Evolutionary conservation across 2,888 invertebrate species (phyloP).

Genomic region (Tetropium fuscum): DNA sequence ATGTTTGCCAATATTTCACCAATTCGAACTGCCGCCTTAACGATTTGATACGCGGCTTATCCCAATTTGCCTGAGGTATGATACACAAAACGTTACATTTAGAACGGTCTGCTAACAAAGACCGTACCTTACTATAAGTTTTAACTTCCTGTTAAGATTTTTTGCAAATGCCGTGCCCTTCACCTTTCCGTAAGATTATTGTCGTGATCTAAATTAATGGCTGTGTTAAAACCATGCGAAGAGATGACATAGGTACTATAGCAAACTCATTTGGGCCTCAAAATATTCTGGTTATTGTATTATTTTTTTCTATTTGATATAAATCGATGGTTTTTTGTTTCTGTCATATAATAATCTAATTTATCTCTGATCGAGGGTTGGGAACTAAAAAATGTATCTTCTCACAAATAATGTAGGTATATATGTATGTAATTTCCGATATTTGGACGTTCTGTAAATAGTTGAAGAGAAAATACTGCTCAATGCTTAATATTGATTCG

Average conservation of each 20-base stretch:
- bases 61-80: conserved; percentile 40
- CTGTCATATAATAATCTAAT: no score
- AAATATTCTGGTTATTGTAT: no score
- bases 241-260: no score
- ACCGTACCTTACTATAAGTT: conserved; percentile 25
- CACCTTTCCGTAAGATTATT: conserved; percentile 1
- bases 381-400: no score
- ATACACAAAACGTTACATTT: conserved; percentile 38
- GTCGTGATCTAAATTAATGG: neutral
- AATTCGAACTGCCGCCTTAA: conserved; percentile 53
- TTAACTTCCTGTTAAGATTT: conserved; percentile 34
- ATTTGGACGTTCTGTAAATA: no score
- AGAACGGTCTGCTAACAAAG: conserved; percentile 34
- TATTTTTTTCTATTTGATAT: no score
- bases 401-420: no score
- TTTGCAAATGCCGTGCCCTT: conserved; percentile 18
- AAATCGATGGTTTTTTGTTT: no score
- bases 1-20: conserved; percentile 51
- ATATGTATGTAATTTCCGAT: no score
- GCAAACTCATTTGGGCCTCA: no score
- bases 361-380: no score
- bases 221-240: no score
- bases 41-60: conserved; percentile 52
- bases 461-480: neutral
- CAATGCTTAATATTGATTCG: neutral